Percentiles rank a stretch among this genome's conserved stretches.
These are phyloP conservation scores for Drosophila bifasciata DNA, from an alignment of 1,140 invertebrate genomes.

Conservation along the genomic window DNA sequence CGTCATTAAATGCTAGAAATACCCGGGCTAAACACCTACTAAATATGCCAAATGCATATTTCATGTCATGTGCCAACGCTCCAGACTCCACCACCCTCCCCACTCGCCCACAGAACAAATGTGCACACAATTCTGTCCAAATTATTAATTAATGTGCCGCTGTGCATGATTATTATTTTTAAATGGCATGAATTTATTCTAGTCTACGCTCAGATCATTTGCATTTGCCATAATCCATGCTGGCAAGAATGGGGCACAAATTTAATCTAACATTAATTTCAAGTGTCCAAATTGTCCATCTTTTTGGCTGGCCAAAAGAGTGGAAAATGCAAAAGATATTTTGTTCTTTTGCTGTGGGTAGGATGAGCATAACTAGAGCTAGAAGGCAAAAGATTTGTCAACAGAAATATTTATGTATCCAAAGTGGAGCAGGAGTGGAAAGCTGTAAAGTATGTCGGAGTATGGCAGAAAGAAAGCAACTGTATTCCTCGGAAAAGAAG, in stretches of 20 bases:
- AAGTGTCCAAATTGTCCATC: conserved; percentile 15
- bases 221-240: conserved; percentile 30
- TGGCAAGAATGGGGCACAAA: conserved; percentile 32
- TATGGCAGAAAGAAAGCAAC: no score
- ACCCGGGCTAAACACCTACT: conserved; percentile 59
- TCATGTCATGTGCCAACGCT: conserved; percentile 29
- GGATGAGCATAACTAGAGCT: conserved; percentile 1
- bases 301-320: no score
- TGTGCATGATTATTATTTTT: conserved; percentile 41
- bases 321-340: neutral
- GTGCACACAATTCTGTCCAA: conserved; percentile 22
- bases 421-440: neutral
- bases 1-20: conserved; percentile 35
- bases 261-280: conserved; percentile 61
- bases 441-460: neutral
- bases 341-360: neutral
- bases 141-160: conserved; percentile 62
- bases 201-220: conserved; percentile 43
- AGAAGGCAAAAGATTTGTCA: conserved; percentile 2
- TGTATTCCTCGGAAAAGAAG: no score
- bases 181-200: conserved; percentile 40
- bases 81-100: neutral
- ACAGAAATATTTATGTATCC: conserved; percentile 2
- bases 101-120: conserved; percentile 18
- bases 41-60: conserved; percentile 57